phyloP scores from a whole-genome alignment of 2,888 invertebrate species.

The Nomada goodeniana region DNA sequence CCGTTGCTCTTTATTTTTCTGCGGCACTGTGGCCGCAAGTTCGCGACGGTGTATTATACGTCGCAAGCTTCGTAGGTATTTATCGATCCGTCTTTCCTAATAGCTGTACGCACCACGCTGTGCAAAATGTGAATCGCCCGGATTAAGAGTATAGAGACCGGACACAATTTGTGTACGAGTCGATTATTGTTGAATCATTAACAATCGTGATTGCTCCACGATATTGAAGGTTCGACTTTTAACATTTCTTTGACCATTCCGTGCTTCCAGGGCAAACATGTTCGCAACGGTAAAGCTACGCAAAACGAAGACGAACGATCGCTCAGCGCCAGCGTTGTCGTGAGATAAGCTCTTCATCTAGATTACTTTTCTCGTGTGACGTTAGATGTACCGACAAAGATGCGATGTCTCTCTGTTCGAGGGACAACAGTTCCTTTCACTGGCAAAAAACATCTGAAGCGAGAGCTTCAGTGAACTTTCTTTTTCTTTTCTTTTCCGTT shows the following conservation, averaged over 20 bases:
- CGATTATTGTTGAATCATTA: too few species aligned
- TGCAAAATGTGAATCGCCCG: too few species aligned
- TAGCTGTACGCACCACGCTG: background rate
- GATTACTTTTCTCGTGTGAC: constrained; percentile 51
- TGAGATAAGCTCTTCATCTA: constrained; percentile 74
- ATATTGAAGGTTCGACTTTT: too few species aligned
- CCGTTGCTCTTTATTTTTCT: constrained; percentile 13
- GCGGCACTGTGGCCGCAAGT: background rate
- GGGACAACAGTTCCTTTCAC: constrained; percentile 61
- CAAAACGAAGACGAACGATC: constrained; percentile 94
- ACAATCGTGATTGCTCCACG: background rate
- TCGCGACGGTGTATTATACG: too few species aligned
- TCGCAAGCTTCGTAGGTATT: background rate
- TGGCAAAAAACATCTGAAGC: constrained; percentile 30
- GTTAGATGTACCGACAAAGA: constrained; percentile 43
- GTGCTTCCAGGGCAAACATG: constrained; percentile 90
- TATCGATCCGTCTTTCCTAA: background rate
- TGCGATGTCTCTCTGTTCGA: constrained; percentile 52
- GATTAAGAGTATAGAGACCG: too few species aligned
- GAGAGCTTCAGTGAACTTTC: constrained; percentile 18
- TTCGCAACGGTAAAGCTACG: constrained; percentile 95
- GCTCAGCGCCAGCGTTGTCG: constrained; percentile 90
- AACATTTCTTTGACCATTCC: constrained; percentile 44
- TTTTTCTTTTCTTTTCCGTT: constrained; percentile 12
- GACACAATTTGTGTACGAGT: too few species aligned